Evolutionary conservation across 2,888 invertebrate species (phyloP), one percentile per base, ranked within the genome.

Genomic region (Toxonevra muliebris): DNA sequence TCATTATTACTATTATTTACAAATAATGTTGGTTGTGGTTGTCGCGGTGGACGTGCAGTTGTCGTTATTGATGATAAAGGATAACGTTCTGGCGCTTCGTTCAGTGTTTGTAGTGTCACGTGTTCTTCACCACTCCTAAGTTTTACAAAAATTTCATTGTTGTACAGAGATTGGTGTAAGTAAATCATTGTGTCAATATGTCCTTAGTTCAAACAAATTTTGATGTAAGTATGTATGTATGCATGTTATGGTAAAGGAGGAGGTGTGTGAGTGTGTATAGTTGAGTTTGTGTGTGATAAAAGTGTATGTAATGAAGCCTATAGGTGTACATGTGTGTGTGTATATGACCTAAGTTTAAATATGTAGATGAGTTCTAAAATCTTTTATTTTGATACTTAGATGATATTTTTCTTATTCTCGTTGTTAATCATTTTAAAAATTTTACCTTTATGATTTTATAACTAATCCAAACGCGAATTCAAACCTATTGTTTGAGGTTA

Each of bases 151-250:
- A 30, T 30, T 30, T 30, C 30, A 30, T 30, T 30, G 30, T 7
- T 30, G 30, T 30, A 30, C n/a, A n/a, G n/a, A n/a, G n/a, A n/a
- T n/a, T n/a, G n/a, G n/a, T n/a, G n/a, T n/a, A n/a, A n/a, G n/a
- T n/a, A n/a, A n/a, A n/a, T n/a, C n/a, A n/a, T n/a, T n/a, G n/a
- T 30, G 30, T 30, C 2, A 12, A n/a, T 19, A 54, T 53, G 48
- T 55, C 55, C 60, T 55, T 66, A 67, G 57, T 53, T 53, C 70
- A 61, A 73, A 70, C 54, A 55, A 69, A 72, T 69, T 71, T 71
- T 66, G 45, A 57, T 53, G 17, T 60, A 30, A 20, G 45, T 20
- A 19, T 45, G 20, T 17, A 48, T 13, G 17, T 9, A n/a, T 17
- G 30, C 57, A 54, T 68, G 66, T 57, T n/a, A n/a, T n/a, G n/a